phyloP scores from a whole-genome alignment of 2,888 invertebrate genomes.

The Ophion slaviceki region DNA sequence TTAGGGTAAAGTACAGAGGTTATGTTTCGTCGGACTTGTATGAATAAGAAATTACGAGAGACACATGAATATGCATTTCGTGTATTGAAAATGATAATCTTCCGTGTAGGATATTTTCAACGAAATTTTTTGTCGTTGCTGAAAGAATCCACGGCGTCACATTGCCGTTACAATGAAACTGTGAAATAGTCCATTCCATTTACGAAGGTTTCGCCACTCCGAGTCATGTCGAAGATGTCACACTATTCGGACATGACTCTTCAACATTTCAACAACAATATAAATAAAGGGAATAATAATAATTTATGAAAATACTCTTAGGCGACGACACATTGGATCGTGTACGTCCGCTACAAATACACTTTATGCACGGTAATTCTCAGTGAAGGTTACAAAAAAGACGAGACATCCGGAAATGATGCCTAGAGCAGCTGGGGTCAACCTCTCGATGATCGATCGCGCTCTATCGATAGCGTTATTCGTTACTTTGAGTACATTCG shows the following conservation, averaged over 20 bases:
- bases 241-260: no score
- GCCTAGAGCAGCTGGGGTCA: constrained; percentile 66
- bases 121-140: background rate
- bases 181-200: no score
- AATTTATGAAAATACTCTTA: constrained; percentile 1
- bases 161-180: no score
- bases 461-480: constrained; percentile 25
- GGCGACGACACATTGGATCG: background rate
- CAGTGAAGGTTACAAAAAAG: constrained; percentile 67
- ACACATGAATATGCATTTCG: constrained; percentile 9
- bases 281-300: background rate
- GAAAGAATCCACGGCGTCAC: no score
- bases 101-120: background rate
- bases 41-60: background rate
- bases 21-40: background rate
- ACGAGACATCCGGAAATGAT: constrained; percentile 66
- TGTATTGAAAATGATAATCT: background rate
- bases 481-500: constrained; percentile 33
- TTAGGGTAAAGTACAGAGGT: background rate
- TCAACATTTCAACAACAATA: constrained; percentile 16
- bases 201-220: no score
- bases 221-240: no score
- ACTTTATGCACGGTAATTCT: constrained; percentile 58
- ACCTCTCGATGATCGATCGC: constrained; percentile 44
- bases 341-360: background rate